Base-by-base conservation (phyloP, 2,113 vertebrate genomes). In the Mus pahari region DNA sequence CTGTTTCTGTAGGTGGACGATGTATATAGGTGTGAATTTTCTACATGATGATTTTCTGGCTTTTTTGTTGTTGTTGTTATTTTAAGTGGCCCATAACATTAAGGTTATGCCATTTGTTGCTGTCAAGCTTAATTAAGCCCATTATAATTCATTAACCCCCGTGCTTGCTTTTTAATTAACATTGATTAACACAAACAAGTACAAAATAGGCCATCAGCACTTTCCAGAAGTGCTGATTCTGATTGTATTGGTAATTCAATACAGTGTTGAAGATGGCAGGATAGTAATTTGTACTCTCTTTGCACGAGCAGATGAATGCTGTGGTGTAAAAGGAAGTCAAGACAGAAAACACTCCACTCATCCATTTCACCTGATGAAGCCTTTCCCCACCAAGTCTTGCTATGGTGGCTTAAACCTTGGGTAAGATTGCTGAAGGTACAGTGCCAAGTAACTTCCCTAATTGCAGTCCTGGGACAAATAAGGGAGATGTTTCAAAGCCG, bases 61-160 rank as follows among this genome's bases (percentile, higher is more conserved):
- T 22, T 48, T 42, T 50, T 92, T 92, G 33, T 75, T 73, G 50
- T 94, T 96, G 83, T 68, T 88, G 83, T 95, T 71, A n/a, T 78
- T 90, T 95, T 97, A 89, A 39, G 45, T 0, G 1, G 79, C 62
- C 50, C 83, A 90, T 88, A 91, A 91, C 58, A 86, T 0, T 9
- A 94, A 97, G 91, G 83, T 86, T 97, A 62, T 93, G 71, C 91
- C 91, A 93, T 98, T 86, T 96, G 92, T 95, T 93, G 64, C 73
- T 97, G 87, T 66, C 97, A 95, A 86, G n/a, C 39, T 94, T 97
- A 86, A 81, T 97, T 98, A 97, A 95, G 55, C 71, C 86, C 91
- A 96, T 92, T 91, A 97, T 78, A 86, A 89, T 36, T 78, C 53
- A 5, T 96, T 96, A 98, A 96, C 83, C 94, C 74, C 93, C 94